Evolutionary conservation across 2,113 vertebrate species (phyloP), one percentile per base, ranked within the genome.

Genomic region (Pterocles burchelli): DNA sequence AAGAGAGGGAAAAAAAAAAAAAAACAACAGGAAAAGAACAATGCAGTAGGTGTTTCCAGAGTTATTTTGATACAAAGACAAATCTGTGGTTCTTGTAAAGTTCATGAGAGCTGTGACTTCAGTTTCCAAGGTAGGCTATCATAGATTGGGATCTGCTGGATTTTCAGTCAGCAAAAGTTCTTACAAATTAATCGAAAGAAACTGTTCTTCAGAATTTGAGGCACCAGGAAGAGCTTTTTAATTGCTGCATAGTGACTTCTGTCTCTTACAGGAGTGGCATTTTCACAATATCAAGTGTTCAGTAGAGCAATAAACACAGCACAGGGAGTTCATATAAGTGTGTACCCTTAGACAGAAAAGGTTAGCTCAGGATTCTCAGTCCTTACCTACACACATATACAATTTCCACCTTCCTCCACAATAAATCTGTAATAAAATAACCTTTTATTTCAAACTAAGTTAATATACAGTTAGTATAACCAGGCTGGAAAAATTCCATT

Each of bases 351-450:
- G 62, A 93, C 79, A 94, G 58, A 73, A 92, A 63, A 81, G 45
- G 48, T 72, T 68, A 89, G 58, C 48, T 85, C 83, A 66, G 61
- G 36, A 90, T 72, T 95, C 75, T 86, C 78, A 84, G 61, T 63
- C 78, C 90, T 94, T 88, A 85, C 57, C 77, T 77, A 91, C 10
- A 66, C 59, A 88, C 13, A 88, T 82, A 71, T 49, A 87, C 45
- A 89, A 87, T 84, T 74, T 84, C 66, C 86, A 76, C 61, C 54
- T 87, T 95, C 25, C 90, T 92, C 84, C 80, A 6, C 62, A 89
- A 94, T 94, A 97, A 95, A 91, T 96, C 85, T 81, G 74, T 96
- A 94, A 74, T 96, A 96, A 97, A 96, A 97, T 93, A 96, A 91
- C 45, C 52, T 95, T 95, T 92, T 90, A 96, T 95, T 95, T 91